A percentile compares a stretch with the other conserved stretches of the same genome.
phyloP scores from a whole-genome alignment of 2,113 vertebrate genomes.

The Pithys albifrons region DNA sequence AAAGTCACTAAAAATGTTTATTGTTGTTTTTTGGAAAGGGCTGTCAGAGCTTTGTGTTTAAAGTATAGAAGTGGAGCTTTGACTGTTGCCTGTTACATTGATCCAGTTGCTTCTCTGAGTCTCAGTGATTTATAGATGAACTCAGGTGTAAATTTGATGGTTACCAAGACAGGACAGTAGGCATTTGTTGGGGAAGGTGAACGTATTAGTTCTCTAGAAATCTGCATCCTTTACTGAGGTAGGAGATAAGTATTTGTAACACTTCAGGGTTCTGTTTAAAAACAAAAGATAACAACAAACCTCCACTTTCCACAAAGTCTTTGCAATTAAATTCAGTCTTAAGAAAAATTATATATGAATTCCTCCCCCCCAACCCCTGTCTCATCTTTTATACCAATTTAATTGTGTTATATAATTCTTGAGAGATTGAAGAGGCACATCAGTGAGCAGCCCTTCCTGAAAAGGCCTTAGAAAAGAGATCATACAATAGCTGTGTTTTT shows the following conservation, averaged over 20 bases:
- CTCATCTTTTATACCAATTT: not conserved
- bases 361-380: not conserved
- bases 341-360: not conserved
- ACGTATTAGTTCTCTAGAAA: not conserved
- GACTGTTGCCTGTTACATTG: not conserved
- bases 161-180: not conserved
- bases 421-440: not conserved
- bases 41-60: not conserved
- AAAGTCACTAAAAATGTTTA: not conserved
- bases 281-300: not conserved
- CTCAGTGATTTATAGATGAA: not conserved
- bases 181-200: not conserved
- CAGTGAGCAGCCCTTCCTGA: not conserved
- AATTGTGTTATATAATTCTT: not conserved
- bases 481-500: not conserved
- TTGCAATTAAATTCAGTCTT: not conserved
- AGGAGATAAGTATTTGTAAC: not conserved
- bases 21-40: not conserved
- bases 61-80: not conserved
- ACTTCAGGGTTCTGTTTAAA: not conserved
- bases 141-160: not conserved
- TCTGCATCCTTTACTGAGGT: not conserved
- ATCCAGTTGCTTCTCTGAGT: not conserved
- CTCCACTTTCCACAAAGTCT: not conserved
- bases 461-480: not conserved